A percentile compares a stretch with the other conserved stretches of the same genome.
Evolutionary conservation across 2,888 invertebrate species (phyloP).

Genomic region (Drosophila buzzatii): DNA sequence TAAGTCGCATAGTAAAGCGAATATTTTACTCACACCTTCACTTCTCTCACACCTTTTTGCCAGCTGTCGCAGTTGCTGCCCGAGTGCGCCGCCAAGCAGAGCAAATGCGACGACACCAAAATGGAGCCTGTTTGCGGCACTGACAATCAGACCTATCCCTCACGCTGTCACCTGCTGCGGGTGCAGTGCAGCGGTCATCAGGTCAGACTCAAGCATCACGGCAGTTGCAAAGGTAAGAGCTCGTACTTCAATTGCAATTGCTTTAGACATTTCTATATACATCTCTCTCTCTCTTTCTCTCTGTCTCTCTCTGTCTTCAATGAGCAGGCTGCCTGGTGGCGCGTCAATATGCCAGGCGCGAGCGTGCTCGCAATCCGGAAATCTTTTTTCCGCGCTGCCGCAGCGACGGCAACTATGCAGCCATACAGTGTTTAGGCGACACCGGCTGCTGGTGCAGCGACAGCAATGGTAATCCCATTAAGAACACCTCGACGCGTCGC

Average conservation of each 20-base stretch:
- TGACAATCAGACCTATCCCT: conserved; percentile 93
- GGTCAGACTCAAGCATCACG: conserved; percentile 90
- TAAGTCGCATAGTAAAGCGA: conserved; percentile 32
- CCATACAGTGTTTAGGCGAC: conserved; percentile 93
- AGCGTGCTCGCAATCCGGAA: conserved; percentile 86
- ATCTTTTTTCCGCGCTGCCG: conserved; percentile 92
- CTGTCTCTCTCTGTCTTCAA: conserved; percentile 64
- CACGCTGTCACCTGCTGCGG: conserved; percentile 91
- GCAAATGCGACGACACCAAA: conserved; percentile 85
- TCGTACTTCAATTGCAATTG: neutral
- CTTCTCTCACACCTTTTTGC: conserved; percentile 38
- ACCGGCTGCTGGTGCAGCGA: conserved; percentile 97
- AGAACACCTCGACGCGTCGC: conserved; percentile 91
- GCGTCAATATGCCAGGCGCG: conserved; percentile 84
- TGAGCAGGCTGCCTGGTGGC: conserved; percentile 86
- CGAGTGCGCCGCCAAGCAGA: conserved; percentile 84
- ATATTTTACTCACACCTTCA: conserved; percentile 44
- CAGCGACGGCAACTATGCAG: conserved; percentile 92
- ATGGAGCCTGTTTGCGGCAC: conserved; percentile 85
- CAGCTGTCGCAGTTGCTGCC: conserved; percentile 76
- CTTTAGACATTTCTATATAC: neutral
- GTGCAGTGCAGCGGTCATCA: conserved; percentile 92
- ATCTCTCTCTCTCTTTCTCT: neutral
- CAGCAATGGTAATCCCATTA: conserved; percentile 92
- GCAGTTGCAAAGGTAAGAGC: conserved; percentile 89